Evolutionary conservation across 1,140 invertebrate genomes (phyloP).

Genomic region (Trinorchestia longiramus): DNA sequence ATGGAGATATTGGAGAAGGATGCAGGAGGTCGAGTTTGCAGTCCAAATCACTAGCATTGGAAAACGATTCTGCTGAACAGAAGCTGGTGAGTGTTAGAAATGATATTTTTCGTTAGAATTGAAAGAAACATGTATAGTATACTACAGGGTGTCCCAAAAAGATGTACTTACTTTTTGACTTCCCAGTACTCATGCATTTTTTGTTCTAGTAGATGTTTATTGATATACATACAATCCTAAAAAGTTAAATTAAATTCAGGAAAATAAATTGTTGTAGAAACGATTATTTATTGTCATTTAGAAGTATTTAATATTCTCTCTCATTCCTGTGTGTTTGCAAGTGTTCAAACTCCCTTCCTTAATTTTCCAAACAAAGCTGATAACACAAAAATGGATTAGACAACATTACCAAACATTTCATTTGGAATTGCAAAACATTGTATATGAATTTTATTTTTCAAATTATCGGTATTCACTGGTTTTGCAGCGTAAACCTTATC

Average conservation of each 20-base stretch:
- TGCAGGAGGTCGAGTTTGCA: neutral
- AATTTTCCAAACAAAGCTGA: no score
- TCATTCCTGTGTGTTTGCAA: no score
- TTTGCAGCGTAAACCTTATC: no score
- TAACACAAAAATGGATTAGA: no score
- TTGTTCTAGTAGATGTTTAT: neutral
- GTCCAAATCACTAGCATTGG: neutral
- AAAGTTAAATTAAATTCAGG: no score
- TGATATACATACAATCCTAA: neutral
- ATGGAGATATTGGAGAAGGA: conserved; percentile 11
- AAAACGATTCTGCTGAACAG: neutral
- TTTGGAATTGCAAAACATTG: no score
- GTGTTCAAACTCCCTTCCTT: no score
- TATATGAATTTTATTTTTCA: no score
- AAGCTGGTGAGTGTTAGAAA: neutral
- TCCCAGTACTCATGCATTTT: neutral
- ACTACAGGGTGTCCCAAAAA: neutral
- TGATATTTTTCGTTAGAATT: neutral
- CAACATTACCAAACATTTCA: no score
- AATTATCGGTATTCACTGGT: no score
- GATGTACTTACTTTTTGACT: neutral
- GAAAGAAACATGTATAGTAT: neutral
- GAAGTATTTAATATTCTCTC: no score
- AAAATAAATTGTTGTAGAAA: neutral
- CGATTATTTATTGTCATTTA: no score